Base-by-base conservation (phyloP, 2,113 vertebrate genomes). In the Brienomyrus longianalis region DNA sequence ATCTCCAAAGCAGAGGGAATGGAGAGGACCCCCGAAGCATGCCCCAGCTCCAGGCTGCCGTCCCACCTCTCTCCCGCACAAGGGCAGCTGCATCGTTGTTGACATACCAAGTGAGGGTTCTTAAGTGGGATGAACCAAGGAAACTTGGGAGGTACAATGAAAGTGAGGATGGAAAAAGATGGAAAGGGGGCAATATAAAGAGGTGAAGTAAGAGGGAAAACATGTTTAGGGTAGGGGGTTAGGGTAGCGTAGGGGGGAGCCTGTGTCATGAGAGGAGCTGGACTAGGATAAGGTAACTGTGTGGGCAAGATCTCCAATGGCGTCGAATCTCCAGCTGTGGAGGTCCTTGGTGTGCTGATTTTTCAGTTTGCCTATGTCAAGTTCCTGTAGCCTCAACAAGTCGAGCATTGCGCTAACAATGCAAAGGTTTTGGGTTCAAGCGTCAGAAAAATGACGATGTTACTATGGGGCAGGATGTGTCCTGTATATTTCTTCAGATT, bases 151-250 rank as follows among this genome's bases (percentile, higher is more conserved):
- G 27, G 45, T 47, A 89, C 19, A 80, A 87, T 13, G 87, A 83
- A 80, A 39, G 39, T 47, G 21, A 31, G 19, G 74, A 54, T 43
- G 77, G 80, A 91, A 17, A 21, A 6, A 39, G 43, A n/a, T 62
- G 56, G 9, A 23, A 66, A 21, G 52, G 43, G 21, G 31, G n/a
- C 56, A 19, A 51, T 13, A 19, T 15, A 52, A 11, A 23, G 23
- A n/a, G 56, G 9, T 62, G 83, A 83, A 90, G 17, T 90, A 88
- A 89, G 70, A 45, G 89, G 27, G 62, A 31, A 66, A 70, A 70
- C 31, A 27, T 70, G 13, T 70, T 70, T 70, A 70, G n/a, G 62
- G 10, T 31, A 31, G 62, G 62, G 62, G n/a, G n/a, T 31, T 31
- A 31, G 31, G 31, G 31, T 70, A 70, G n/a, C 27, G 10, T 31